Percentiles rank a stretch among this genome's conserved stretches.
These are phyloP conservation scores for Apostichopus japonicus DNA, from an alignment of 35 echinoderm and acorn worm genomes.

Conservation along the genomic window DNA sequence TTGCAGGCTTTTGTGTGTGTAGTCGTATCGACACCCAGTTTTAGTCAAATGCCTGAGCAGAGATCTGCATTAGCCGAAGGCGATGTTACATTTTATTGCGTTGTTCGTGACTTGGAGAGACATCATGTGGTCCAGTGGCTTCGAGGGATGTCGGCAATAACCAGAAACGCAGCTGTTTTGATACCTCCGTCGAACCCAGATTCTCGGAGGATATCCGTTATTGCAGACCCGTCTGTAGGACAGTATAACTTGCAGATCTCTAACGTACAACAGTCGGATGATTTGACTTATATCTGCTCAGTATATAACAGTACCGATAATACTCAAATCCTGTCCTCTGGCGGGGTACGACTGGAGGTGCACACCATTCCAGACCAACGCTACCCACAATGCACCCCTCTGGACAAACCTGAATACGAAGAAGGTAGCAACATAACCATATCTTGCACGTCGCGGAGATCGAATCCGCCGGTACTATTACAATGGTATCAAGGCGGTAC, in stretches of 20 bases:
- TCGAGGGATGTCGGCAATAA: background rate
- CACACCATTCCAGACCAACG: constrained; percentile 68
- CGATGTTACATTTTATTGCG: constrained; percentile 24
- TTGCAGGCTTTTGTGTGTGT: background rate
- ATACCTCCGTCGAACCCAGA: background rate
- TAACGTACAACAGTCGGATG: constrained; percentile 67
- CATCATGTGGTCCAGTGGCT: constrained; percentile 5
- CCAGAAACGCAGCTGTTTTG: background rate
- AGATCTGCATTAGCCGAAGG: constrained; percentile 1
- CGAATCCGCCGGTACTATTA: constrained; percentile 78
- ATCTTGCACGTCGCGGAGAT: constrained; percentile 73
- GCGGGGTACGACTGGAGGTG: constrained; percentile 65
- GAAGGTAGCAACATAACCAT: constrained; percentile 67
- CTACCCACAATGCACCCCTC: constrained; percentile 67
- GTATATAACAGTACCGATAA: background rate
- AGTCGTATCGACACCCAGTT: background rate
- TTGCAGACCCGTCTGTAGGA: constrained; percentile 20
- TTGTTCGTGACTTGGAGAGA: background rate
- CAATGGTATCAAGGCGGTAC: constrained; percentile 59
- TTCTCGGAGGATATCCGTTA: background rate
- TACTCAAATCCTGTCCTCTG: constrained; percentile 23
- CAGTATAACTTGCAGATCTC: constrained; percentile 76
- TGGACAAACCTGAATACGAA: constrained; percentile 54
- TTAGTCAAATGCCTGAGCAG: background rate
- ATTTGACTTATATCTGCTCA: constrained; percentile 63